Evolutionary conservation across 2,113 vertebrate genomes (phyloP).

Genomic region (Tapirus terrestris): DNA sequence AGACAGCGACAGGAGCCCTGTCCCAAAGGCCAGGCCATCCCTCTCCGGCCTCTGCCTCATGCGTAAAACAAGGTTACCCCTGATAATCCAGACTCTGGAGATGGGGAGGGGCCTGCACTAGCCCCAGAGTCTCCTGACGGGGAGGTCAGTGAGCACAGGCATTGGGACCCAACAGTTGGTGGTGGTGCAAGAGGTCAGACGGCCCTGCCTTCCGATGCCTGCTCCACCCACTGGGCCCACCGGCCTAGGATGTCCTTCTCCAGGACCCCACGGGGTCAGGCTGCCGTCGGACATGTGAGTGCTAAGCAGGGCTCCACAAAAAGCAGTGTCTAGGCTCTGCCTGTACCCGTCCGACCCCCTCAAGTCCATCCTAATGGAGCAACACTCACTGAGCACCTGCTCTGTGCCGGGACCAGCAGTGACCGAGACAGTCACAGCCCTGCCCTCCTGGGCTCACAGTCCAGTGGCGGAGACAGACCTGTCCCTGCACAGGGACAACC

Average conservation of each 20-base stretch:
- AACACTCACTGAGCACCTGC: too few relatives aligned
- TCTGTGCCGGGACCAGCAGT: neutral
- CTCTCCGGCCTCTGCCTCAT: neutral
- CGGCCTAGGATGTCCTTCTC: neutral
- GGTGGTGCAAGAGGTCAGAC: neutral
- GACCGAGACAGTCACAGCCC: neutral
- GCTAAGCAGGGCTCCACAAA: neutral
- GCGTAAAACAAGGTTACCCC: neutral
- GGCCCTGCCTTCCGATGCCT: neutral
- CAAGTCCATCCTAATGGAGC: neutral
- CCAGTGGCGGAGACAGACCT: too few relatives aligned
- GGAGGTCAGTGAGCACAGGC: neutral
- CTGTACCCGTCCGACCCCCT: neutral
- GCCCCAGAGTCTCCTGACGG: neutral
- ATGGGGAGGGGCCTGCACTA: neutral
- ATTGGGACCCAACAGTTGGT: neutral
- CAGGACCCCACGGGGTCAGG: neutral
- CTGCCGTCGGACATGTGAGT: neutral
- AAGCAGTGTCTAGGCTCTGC: neutral
- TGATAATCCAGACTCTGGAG: accelerated
- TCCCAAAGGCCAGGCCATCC: neutral
- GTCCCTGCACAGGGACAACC: neutral
- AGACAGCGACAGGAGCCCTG: neutral
- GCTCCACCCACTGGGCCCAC: neutral
- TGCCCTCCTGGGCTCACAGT: neutral